Evolutionary conservation across 2,113 vertebrate species (phyloP).

Genomic region (Tragelaphus imberbis): DNA sequence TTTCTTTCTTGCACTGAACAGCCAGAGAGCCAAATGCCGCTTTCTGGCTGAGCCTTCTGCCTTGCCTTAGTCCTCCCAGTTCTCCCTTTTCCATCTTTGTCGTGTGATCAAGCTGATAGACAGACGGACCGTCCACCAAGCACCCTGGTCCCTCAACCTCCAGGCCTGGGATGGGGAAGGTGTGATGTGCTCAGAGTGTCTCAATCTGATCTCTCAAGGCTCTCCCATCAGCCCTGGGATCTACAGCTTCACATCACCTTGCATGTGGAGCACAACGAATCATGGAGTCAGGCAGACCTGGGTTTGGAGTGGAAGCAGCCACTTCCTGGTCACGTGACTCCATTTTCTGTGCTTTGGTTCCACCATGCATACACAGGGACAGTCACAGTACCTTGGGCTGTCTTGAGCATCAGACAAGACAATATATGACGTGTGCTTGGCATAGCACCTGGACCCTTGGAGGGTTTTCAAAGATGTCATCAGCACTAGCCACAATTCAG

Average conservation of each 20-base stretch:
- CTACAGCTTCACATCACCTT: not conserved
- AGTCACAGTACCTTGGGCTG: rapidly evolving
- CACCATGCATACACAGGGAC: not conserved
- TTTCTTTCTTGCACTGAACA: not conserved
- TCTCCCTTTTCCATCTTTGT: not conserved
- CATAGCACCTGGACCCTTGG: not conserved
- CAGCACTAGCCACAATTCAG: no score
- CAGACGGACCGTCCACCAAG: rapidly evolving
- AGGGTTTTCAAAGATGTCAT: not conserved
- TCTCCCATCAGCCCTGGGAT: not conserved
- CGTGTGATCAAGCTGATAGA: not conserved
- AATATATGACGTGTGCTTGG: not conserved
- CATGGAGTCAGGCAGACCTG: not conserved
- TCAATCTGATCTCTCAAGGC: not conserved
- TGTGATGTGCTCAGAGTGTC: not conserved
- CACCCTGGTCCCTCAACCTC: not conserved
- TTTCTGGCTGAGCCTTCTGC: not conserved
- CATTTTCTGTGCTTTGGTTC: not conserved
- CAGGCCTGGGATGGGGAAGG: not conserved
- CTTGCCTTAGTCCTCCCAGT: not conserved
- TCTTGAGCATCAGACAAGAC: not conserved
- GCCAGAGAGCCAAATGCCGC: not conserved
- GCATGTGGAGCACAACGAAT: not conserved
- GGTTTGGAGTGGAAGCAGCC: not conserved
- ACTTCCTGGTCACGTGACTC: not conserved